These are phyloP conservation scores for Fopius arisanus DNA, from an alignment of 1,140 invertebrate genomes.

Conservation along the genomic window DNA sequence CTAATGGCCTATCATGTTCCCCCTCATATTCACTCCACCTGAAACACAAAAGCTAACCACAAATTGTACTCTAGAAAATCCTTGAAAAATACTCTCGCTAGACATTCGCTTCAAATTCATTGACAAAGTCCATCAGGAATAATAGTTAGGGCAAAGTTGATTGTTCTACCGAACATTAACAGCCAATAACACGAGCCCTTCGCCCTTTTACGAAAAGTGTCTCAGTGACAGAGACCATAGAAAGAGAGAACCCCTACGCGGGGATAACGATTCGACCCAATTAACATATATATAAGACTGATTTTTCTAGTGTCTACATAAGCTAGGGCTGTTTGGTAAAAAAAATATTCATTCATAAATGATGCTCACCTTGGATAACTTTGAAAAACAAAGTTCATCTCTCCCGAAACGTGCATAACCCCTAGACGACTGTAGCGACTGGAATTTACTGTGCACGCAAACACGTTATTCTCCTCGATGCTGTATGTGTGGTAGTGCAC, in stretches of 20 bases:
- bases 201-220: conserved; percentile 1
- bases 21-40: too few relatives aligned
- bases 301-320: neutral
- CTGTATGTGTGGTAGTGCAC: neutral
- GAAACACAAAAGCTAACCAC: too few relatives aligned
- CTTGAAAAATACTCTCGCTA: neutral
- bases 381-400: neutral
- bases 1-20: too few relatives aligned
- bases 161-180: neutral
- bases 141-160: neutral
- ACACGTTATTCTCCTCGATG: conserved; percentile 20
- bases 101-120: neutral
- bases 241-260: neutral
- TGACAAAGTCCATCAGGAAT: neutral
- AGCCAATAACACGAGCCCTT: neutral
- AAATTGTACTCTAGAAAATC: neutral
- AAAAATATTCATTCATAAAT: neutral
- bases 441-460: conserved; percentile 33
- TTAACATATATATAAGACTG: neutral
- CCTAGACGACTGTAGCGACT: neutral
- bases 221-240: neutral
- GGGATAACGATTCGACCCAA: neutral
- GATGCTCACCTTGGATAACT: too few relatives aligned
- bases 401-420: neutral
- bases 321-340: too few relatives aligned